Evolutionary conservation across 2,888 invertebrate species (phyloP).

Genomic region (Horisme vitalbata): DNA sequence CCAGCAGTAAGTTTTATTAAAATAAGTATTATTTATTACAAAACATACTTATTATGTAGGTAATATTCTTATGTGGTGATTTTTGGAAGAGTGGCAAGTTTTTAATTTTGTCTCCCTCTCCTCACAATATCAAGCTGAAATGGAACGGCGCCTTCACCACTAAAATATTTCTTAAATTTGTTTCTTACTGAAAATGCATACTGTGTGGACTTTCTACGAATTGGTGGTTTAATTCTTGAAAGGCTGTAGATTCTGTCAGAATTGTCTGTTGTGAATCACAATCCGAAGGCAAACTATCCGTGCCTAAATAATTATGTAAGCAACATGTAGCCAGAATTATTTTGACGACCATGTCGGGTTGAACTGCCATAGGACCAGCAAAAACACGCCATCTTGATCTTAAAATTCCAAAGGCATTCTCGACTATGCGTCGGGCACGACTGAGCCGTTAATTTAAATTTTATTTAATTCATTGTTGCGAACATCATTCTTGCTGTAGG

Average conservation of each 20-base stretch:
- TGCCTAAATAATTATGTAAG: no score
- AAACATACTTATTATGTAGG: neutral
- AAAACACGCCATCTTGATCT: no score
- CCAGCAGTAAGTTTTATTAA: slow-evolving; percentile 14
- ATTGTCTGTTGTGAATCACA: no score
- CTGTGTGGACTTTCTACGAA: neutral
- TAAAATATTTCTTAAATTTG: slow-evolving; percentile 17
- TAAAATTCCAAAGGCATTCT: no score
- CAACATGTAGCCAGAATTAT: no score
- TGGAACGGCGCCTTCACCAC: slow-evolving; percentile 13
- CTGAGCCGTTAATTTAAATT: slow-evolving; percentile 6
- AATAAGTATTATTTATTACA: neutral
- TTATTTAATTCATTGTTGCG: neutral
- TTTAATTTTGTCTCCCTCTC: slow-evolving; percentile 6
- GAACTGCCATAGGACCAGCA: no score
- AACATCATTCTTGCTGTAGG: neutral
- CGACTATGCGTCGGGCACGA: slow-evolving; percentile 16
- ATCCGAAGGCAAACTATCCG: no score
- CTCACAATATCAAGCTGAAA: slow-evolving; percentile 14
- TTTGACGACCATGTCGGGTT: no score
- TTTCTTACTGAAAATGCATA: slow-evolving; percentile 15
- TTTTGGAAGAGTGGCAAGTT: no score
- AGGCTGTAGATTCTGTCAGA: no score
- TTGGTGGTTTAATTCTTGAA: no score
- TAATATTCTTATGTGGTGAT: no score